phyloP scores from a whole-genome alignment of 2,797 vertebrate genomes.

The Pogonophryne albipinna region DNA sequence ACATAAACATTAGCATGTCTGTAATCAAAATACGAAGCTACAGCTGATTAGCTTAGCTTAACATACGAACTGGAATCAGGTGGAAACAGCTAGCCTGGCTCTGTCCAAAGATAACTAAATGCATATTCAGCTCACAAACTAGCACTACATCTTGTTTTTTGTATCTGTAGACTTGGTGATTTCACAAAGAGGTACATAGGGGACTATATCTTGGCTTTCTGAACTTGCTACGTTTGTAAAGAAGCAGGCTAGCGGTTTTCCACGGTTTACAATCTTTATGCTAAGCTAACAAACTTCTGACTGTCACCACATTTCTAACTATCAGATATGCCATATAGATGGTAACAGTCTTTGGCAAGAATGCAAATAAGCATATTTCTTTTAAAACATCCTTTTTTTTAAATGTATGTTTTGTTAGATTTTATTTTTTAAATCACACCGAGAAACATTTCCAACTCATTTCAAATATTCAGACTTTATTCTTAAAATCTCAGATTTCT shows the following conservation, averaged over 20 bases:
- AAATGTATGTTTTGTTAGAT: not conserved
- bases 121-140: not conserved
- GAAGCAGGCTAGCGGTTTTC: not conserved
- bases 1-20: not conserved
- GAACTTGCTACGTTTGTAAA: not conserved
- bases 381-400: not conserved
- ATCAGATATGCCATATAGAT: not conserved
- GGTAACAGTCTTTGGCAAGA: not conserved
- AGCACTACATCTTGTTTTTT: not conserved
- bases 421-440: not conserved
- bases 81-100: not conserved
- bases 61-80: not conserved
- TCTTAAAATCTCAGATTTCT: not conserved
- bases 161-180: not conserved
- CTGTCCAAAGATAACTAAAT: not conserved
- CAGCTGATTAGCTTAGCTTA: slow-evolving; percentile 3
- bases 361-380: no score
- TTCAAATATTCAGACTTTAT: not conserved
- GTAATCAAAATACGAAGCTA: not conserved
- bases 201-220: no score
- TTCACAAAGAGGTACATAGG: not conserved
- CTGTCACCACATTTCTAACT: not conserved
- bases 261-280: not conserved
- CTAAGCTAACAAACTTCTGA: slow-evolving; percentile 8
- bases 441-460: not conserved